phyloP scores from a whole-genome alignment of 2,113 vertebrate genomes.

The Mellivora capensis region DNA sequence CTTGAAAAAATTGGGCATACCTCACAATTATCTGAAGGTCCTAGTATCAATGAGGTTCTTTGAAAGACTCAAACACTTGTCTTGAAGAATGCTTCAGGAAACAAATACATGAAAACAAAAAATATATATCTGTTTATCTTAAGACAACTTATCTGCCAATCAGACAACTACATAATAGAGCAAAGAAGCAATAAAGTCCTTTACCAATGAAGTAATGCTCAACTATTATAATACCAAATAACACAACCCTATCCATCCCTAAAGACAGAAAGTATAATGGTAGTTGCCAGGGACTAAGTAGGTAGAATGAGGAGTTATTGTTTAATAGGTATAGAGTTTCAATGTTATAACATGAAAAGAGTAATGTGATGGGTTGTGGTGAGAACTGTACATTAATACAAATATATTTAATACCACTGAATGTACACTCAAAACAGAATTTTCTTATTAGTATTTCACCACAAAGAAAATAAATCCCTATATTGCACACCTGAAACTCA shows the following conservation, averaged over 20 bases:
- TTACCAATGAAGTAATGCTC: background rate
- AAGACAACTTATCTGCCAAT: background rate
- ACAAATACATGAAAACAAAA: background rate
- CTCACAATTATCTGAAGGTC: background rate
- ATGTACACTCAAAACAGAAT: background rate
- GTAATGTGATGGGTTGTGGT: background rate
- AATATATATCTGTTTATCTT: background rate
- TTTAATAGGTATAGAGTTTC: background rate
- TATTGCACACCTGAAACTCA: background rate
- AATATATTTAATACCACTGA: background rate
- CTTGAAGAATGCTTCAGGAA: background rate
- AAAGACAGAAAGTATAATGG: background rate
- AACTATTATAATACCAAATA: background rate
- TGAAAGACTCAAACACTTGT: background rate
- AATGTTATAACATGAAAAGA: background rate
- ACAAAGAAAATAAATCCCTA: background rate
- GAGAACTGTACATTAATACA: background rate
- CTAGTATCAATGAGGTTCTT: background rate
- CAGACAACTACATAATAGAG: background rate
- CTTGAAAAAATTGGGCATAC: background rate
- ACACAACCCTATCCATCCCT: background rate
- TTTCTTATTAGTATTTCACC: background rate
- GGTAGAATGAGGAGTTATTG: background rate
- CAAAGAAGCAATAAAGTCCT: background rate
- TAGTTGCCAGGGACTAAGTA: background rate